A percentile compares a stretch with the other conserved stretches of the same genome.
These are phyloP conservation scores for Scelioninae gen. 1 DNA, from an alignment of 2,888 invertebrate species.

Conservation along the genomic window DNA sequence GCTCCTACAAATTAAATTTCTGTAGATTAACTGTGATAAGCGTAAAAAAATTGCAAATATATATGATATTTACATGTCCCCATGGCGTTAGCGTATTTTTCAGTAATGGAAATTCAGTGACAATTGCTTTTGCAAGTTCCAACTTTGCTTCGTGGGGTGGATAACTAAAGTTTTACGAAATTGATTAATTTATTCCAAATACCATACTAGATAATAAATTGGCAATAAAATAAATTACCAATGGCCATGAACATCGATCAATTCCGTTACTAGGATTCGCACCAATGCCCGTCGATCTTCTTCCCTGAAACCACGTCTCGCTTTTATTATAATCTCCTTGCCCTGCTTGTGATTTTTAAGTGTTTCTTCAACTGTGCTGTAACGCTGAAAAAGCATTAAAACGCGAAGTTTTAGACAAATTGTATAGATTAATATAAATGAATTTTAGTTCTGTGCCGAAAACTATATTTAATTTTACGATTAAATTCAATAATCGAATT, in stretches of 20 bases:
- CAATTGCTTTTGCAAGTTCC: slow-evolving; percentile 44
- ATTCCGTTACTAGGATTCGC: background rate
- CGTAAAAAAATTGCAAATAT: background rate
- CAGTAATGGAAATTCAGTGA: slow-evolving; percentile 20
- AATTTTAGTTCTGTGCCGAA: too few species aligned
- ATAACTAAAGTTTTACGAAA: slow-evolving; percentile 4
- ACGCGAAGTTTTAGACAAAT: too few species aligned
- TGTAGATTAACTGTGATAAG: too few species aligned
- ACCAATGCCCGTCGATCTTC: background rate
- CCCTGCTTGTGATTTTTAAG: background rate
- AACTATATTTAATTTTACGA: too few species aligned
- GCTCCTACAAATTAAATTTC: too few species aligned
- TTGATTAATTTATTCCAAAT: too few species aligned
- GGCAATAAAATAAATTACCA: too few species aligned
- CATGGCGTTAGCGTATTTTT: background rate
- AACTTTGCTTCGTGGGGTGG: slow-evolving; percentile 44
- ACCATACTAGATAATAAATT: too few species aligned
- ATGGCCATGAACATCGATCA: background rate
- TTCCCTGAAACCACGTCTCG: background rate
- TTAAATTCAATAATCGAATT: too few species aligned
- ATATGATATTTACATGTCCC: background rate
- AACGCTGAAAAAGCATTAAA: too few species aligned
- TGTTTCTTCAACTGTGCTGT: slow-evolving; percentile 6
- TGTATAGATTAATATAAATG: too few species aligned
- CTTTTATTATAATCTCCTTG: background rate